These are phyloP conservation scores for Acrocephalus scirpaceus DNA, from an alignment of 2,797 vertebrate species.

Conservation along the genomic window DNA sequence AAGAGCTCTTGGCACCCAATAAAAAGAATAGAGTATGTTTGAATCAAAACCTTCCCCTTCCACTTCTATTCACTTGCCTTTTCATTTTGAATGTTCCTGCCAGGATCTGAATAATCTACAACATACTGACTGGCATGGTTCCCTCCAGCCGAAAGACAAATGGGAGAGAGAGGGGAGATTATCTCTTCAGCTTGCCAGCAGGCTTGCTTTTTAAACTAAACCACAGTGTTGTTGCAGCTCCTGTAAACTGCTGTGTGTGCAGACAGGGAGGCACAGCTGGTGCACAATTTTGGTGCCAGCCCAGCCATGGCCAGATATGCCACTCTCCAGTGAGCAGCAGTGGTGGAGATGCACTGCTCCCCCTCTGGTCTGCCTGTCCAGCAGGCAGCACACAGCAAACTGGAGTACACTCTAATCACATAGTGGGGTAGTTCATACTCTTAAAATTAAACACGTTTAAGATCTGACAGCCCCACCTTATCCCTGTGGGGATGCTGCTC, in stretches of 20 bases:
- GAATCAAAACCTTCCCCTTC: slow-evolving; percentile 16
- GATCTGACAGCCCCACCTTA: background rate
- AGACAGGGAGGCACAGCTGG: background rate
- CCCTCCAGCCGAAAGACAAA: slow-evolving; percentile 29
- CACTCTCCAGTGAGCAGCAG: background rate
- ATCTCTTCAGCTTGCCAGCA: background rate
- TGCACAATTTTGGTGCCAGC: accelerated
- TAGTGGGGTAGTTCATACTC: background rate
- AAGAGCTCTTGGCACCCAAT: slow-evolving; percentile 20
- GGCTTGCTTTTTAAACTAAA: background rate
- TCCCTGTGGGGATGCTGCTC: background rate
- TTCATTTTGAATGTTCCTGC: slow-evolving; percentile 16
- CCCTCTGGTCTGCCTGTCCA: background rate
- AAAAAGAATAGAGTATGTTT: background rate
- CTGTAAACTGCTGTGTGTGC: background rate
- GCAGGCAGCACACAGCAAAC: background rate
- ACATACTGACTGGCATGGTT: slow-evolving; percentile 16
- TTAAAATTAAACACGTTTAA: background rate
- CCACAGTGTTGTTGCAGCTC: background rate
- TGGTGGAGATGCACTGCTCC: background rate
- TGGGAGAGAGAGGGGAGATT: background rate
- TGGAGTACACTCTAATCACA: background rate
- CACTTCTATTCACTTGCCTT: background rate
- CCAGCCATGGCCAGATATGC: background rate
- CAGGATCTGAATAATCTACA: background rate